phyloP scores from a whole-genome alignment of 2,888 invertebrate species.

The Chironomus tentans region DNA sequence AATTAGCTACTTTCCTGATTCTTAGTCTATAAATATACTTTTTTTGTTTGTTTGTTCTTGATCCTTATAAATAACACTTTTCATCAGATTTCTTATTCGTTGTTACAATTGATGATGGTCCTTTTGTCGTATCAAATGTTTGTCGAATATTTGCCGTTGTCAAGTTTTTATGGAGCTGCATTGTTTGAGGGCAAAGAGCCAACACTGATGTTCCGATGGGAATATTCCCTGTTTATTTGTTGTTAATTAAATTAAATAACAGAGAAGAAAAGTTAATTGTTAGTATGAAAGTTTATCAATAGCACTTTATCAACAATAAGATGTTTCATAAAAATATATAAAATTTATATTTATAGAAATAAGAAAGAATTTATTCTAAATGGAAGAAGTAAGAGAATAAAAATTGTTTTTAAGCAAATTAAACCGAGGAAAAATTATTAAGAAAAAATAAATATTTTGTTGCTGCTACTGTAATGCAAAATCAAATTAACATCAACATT shows the following conservation, averaged over 20 bases:
- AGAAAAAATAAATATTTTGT: background rate
- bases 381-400: no score
- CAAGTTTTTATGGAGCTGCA: constrained; percentile 38
- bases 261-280: no score
- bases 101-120: constrained; percentile 31
- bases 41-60: background rate
- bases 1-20: background rate
- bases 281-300: no score
- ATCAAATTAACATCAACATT: no score
- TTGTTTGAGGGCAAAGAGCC: constrained; percentile 42
- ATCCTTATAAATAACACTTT: constrained; percentile 19
- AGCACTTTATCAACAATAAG: no score
- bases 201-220: constrained; percentile 43
- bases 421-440: background rate
- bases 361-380: no score
- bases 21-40: background rate
- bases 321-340: no score
- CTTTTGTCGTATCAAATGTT: constrained; percentile 36
- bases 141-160: constrained; percentile 41
- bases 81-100: constrained; percentile 28
- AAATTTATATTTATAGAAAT: no score
- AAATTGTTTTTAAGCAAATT: no score
- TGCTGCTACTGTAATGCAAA: no score
- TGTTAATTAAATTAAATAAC: no score
- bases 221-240: constrained; percentile 28